Base-by-base conservation (phyloP, 1,140 invertebrate genomes). In the Helicoverpa armigera region DNA sequence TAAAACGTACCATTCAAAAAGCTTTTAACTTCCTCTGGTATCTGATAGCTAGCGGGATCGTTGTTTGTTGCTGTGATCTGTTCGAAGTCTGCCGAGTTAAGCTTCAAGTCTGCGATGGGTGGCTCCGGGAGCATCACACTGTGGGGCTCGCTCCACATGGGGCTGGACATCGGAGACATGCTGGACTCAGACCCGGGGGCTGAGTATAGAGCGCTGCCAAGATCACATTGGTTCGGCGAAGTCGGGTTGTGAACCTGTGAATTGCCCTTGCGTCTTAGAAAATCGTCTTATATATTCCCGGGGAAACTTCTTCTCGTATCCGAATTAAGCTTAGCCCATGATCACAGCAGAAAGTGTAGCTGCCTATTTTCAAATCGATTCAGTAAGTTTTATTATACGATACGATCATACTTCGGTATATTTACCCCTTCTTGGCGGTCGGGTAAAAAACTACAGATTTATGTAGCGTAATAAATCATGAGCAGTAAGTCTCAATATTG, bases 41-140 rank as follows among this genome's bases (percentile, higher is more conserved):
- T 5, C 13, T 43, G 73, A 61, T 43, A 3, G 50, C 13, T 75
- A 1, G 43, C 61, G 3, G 50, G 61, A 13, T 35, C 61, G 18
- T 11, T 67, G 14, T 65, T 77, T 1, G 56, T 61, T 48, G 48
- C 10, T 10, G 63, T 67, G 35, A 82, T 50, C 14, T 74, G 63
- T n/a, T 82, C 77, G 7, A 82, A 51, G 53, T 92, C 91, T 0
- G 86, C 83, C 0, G 91, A 92, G 67, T 88, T 86, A 0, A 93
- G 69, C 1, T 87, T 80, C 1, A 91, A 70, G 60, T 79, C 53
- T 10, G 72, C 61, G 4, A 87, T 82, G 0, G 87, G 87, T 14
- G 85, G 82, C 0, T 76, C 81, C 0, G 31, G 50, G 9, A 56
- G 54, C n/a, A 75, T 29, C 14, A 50, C 56, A 14, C 84, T 80